A percentile compares a stretch with the other conserved stretches of the same genome.
Conservation (phyloP, 1,140 invertebrate species). For the Alviniconcha marisindica region DNA sequence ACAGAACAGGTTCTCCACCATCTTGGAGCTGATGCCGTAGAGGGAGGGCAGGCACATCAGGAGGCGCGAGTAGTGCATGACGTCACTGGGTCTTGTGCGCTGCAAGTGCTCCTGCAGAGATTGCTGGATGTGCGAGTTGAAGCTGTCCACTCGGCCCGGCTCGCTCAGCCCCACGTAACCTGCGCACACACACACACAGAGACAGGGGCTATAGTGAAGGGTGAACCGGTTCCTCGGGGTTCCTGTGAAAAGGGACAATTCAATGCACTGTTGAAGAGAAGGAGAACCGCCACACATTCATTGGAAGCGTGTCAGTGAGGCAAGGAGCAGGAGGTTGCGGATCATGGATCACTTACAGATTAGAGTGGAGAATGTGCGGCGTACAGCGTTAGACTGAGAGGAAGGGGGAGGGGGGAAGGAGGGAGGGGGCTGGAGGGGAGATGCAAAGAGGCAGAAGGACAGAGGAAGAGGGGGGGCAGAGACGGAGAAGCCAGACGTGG, state of each 20-base stretch:
- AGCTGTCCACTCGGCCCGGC: conserved; percentile 62
- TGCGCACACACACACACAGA: conserved; percentile 37
- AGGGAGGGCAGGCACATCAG: conserved; percentile 72
- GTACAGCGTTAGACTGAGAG: no score
- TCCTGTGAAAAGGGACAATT: no score
- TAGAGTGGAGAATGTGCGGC: no score
- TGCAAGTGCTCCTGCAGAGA: conserved; percentile 70
- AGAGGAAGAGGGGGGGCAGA: conserved; percentile 5
- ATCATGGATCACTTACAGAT: no score
- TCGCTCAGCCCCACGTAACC: conserved; percentile 67
- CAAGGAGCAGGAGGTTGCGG: no score
- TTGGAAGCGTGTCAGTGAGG: no score
- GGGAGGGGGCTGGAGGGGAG: no score
- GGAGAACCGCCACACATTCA: no score
- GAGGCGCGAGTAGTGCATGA: conserved; percentile 72
- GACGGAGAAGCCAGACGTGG: neutral
- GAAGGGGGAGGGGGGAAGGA: no score
- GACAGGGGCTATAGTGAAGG: neutral
- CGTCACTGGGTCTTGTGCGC: conserved; percentile 65
- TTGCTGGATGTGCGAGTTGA: conserved; percentile 69
- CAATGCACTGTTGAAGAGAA: no score
- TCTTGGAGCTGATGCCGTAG: conserved; percentile 71
- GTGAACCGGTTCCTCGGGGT: neutral
- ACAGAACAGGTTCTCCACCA: conserved; percentile 73
- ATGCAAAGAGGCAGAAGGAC: conserved; percentile 17